phyloP scores from a whole-genome alignment of 2,888 invertebrate species.

The Meteorus cinctellus region DNA sequence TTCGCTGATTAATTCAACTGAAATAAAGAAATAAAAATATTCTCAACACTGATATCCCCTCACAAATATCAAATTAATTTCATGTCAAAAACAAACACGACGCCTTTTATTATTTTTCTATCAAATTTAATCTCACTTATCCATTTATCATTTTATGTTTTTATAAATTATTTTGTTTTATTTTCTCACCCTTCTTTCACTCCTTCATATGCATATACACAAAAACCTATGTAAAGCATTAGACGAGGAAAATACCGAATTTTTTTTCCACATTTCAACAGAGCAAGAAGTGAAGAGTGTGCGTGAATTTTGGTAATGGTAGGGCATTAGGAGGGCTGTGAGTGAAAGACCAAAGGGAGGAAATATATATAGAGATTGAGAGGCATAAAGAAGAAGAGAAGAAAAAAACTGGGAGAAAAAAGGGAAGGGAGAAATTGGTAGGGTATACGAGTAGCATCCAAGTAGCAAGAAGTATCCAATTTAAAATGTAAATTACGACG shows the following conservation, averaged over 20 bases:
- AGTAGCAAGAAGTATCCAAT: slow-evolving; percentile 64
- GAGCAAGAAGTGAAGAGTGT: slow-evolving; percentile 5
- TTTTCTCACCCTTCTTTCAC: neutral
- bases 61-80: too few species aligned
- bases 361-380: slow-evolving; percentile 29
- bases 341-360: neutral
- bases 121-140: slow-evolving; percentile 1
- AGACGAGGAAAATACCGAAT: slow-evolving; percentile 28
- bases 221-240: neutral
- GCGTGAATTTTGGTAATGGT: neutral
- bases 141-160: neutral
- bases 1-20: too few species aligned
- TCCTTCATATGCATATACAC: neutral
- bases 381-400: slow-evolving; percentile 18
- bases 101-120: neutral
- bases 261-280: slow-evolving; percentile 1
- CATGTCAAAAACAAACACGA: too few species aligned
- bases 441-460: slow-evolving; percentile 35
- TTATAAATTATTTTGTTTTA: neutral
- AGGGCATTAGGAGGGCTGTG: neutral
- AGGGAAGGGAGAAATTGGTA: slow-evolving; percentile 29
- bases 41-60: neutral
- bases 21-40: neutral
- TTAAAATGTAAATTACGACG: slow-evolving; percentile 70
- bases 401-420: slow-evolving; percentile 13